Conservation (phyloP, 2,797 vertebrate genomes). For the Ptychobarbus kaznakovi region DNA sequence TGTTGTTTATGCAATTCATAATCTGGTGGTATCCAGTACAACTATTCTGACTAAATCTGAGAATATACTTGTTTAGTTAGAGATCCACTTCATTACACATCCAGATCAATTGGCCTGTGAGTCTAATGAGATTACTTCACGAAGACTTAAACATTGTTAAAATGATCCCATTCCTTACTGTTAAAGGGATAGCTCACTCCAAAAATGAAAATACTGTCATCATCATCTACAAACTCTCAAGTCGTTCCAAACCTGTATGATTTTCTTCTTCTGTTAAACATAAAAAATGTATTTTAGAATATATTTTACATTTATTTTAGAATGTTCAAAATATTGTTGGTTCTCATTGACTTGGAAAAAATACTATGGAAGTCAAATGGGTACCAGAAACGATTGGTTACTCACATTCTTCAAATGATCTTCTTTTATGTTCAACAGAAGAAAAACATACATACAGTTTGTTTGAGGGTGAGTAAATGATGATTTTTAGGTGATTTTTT, state of each 20-base stretch:
- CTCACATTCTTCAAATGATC: background rate
- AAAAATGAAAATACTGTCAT: background rate
- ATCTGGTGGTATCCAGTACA: background rate
- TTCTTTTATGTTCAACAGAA: background rate
- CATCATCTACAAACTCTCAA: background rate
- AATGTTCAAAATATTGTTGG: background rate
- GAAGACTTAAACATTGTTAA: conserved; percentile 62
- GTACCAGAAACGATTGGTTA: background rate
- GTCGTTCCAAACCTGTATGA: background rate
- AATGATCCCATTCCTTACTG: conserved; percentile 42
- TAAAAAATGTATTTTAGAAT: background rate
- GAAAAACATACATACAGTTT: background rate
- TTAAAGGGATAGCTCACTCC: background rate
- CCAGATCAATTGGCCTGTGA: conserved; percentile 41
- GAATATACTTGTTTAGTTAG: conserved; percentile 28
- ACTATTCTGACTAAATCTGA: conserved; percentile 3
- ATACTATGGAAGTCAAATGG: background rate
- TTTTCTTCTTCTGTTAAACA: background rate
- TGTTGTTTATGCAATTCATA: conserved; percentile 19
- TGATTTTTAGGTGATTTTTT: background rate
- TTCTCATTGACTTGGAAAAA: too few relatives aligned
- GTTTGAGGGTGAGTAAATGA: background rate
- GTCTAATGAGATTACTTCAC: conserved; percentile 64
- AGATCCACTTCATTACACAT: conserved; percentile 42
- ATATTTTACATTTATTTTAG: background rate